phyloP scores from a whole-genome alignment of 2,113 vertebrate species.

The Paramisgurnus dabryanus region DNA sequence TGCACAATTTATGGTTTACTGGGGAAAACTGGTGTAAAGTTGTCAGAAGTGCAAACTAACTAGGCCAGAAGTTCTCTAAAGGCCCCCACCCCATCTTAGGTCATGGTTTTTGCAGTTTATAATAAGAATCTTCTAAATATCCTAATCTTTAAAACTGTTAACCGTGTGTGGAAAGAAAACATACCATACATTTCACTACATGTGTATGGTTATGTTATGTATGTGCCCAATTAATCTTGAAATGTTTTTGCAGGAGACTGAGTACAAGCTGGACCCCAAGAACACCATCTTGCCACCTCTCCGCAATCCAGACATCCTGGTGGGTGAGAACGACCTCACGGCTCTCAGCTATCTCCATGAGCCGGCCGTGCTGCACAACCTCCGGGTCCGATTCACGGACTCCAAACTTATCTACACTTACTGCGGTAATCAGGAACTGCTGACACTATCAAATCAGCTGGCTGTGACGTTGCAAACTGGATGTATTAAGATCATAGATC shows the following conservation, averaged over 20 bases:
- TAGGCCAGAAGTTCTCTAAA: background rate
- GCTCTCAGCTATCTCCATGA: conserved; percentile 95
- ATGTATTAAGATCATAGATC: conserved; percentile 4
- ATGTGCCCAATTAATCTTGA: background rate
- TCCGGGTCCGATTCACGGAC: conserved; percentile 92
- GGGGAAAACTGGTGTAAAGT: background rate
- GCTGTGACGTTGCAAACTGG: background rate
- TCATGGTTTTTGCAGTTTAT: too few species aligned
- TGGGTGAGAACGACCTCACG: conserved; percentile 95
- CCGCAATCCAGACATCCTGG: conserved; percentile 92
- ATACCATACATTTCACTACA: too few species aligned
- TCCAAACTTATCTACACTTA: conserved; percentile 97
- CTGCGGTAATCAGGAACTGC: conserved; percentile 79
- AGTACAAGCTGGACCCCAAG: conserved; percentile 79
- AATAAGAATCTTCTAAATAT: too few species aligned
- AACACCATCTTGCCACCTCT: conserved; percentile 82
- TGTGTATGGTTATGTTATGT: too few species aligned
- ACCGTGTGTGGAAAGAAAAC: too few species aligned
- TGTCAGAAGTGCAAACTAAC: background rate
- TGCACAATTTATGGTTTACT: background rate
- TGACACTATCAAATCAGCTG: background rate
- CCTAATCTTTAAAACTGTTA: too few species aligned
- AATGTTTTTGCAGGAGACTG: conserved; percentile 74
- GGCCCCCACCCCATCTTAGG: background rate
- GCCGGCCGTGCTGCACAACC: conserved; percentile 94